phyloP scores from a whole-genome alignment of 2,888 invertebrate genomes.

The Beris morrisii region DNA sequence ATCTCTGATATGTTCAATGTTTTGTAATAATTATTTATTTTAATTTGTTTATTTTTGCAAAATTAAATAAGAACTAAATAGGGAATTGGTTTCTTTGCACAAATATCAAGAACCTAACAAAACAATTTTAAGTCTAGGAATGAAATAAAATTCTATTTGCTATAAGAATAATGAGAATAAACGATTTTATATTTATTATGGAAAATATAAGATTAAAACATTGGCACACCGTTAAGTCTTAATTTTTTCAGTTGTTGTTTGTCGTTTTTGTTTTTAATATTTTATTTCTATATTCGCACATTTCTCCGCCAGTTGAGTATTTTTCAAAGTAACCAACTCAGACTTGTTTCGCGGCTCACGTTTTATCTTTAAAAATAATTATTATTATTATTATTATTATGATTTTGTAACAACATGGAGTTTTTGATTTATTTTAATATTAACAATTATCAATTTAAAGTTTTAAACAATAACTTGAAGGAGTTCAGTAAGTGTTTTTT shows the following conservation, averaged over 20 bases:
- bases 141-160: not conserved
- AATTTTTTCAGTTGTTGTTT: not conserved
- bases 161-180: conserved; percentile 4
- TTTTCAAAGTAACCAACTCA: conserved; percentile 4
- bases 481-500: not conserved
- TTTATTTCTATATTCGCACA: not conserved
- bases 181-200: conserved; percentile 1
- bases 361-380: conserved; percentile 2
- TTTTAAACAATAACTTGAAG: not conserved
- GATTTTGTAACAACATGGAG: conserved; percentile 11
- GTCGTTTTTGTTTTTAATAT: not conserved
- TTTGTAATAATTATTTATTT: too few relatives aligned
- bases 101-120: not conserved
- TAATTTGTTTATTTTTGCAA: too few relatives aligned
- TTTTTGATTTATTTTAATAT: conserved; percentile 13
- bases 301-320: conserved; percentile 20
- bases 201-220: conserved; percentile 8
- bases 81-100: not conserved
- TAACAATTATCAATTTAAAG: conserved; percentile 14
- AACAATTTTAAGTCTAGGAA: not conserved
- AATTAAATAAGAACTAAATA: too few relatives aligned
- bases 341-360: conserved; percentile 4
- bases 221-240: conserved; percentile 15
- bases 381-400: conserved; percentile 6
- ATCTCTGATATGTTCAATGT: too few relatives aligned